Evolutionary conservation across 1,140 invertebrate species (phyloP).

Genomic region (Bombus polaris): DNA sequence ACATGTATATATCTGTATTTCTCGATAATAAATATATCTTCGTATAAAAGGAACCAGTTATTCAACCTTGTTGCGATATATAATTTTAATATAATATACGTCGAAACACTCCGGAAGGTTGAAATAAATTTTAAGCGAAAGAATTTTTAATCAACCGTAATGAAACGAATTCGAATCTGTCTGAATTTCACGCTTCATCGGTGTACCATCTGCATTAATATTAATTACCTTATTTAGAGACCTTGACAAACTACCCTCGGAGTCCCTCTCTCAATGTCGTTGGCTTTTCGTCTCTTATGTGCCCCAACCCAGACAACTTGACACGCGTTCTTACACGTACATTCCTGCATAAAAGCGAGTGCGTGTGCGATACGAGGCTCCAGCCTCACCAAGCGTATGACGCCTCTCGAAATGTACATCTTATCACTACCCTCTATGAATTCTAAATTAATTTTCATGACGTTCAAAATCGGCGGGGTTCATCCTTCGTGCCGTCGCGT

Average conservation of each 20-base stretch:
- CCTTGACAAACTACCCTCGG: conserved; percentile 40
- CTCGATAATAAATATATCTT: no score
- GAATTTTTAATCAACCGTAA: neutral
- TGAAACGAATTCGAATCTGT: neutral
- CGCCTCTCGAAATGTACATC: conserved; percentile 44
- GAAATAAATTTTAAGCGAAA: neutral
- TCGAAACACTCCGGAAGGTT: neutral
- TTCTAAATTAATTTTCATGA: conserved; percentile 16
- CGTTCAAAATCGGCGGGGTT: neutral
- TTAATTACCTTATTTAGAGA: conserved; percentile 48
- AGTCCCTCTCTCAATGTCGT: conserved; percentile 50
- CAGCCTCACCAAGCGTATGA: conserved; percentile 35
- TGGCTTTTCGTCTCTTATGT: conserved; percentile 34
- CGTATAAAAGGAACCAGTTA: neutral
- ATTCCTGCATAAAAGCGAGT: conserved; percentile 41
- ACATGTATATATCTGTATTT: no score
- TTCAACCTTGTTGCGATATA: neutral
- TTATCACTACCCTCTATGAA: neutral
- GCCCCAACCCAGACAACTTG: conserved; percentile 50
- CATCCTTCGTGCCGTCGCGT: neutral
- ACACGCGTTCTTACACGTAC: conserved; percentile 57
- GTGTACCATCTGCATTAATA: conserved; percentile 32
- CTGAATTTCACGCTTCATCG: conserved; percentile 25
- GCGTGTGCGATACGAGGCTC: conserved; percentile 32
- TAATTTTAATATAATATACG: neutral